phyloP scores from a whole-genome alignment of 2,113 vertebrate species.

The Eptesicus fuscus region DNA sequence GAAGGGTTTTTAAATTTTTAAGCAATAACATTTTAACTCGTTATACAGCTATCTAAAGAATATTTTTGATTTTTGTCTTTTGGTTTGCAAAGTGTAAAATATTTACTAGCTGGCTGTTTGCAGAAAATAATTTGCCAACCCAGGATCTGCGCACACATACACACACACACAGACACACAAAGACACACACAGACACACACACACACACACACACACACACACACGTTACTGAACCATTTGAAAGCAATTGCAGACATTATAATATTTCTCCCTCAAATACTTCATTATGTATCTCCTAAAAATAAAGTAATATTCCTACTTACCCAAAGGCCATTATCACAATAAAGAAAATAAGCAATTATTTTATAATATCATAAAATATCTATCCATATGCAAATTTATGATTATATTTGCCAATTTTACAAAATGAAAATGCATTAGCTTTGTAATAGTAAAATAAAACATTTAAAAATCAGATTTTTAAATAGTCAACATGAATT shows the following conservation, averaged over 20 bases:
- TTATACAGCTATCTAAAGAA: neutral
- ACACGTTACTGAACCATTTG: neutral
- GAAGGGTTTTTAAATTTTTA: neutral
- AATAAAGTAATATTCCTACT: neutral
- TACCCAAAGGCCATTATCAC: neutral
- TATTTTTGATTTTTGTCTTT: conserved; percentile 31
- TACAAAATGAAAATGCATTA: neutral
- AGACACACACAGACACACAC: neutral
- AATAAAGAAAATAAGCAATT: neutral
- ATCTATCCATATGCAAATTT: neutral
- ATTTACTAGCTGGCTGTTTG: neutral
- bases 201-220: neutral
- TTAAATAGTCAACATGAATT: neutral
- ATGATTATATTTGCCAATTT: neutral
- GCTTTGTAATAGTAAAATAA: neutral
- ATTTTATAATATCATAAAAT: neutral
- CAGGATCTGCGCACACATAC: neutral
- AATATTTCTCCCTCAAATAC: neutral
- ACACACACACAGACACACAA: neutral
- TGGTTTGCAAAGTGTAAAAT: neutral
- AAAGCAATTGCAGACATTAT: neutral
- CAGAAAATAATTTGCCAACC: neutral
- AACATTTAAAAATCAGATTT: neutral
- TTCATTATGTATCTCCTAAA: neutral
- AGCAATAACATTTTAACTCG: neutral